Evolutionary conservation across 2,797 vertebrate genomes (phyloP), one percentile per base, ranked within the genome.

Genomic region (Melanotaenia parkinsoni): DNA sequence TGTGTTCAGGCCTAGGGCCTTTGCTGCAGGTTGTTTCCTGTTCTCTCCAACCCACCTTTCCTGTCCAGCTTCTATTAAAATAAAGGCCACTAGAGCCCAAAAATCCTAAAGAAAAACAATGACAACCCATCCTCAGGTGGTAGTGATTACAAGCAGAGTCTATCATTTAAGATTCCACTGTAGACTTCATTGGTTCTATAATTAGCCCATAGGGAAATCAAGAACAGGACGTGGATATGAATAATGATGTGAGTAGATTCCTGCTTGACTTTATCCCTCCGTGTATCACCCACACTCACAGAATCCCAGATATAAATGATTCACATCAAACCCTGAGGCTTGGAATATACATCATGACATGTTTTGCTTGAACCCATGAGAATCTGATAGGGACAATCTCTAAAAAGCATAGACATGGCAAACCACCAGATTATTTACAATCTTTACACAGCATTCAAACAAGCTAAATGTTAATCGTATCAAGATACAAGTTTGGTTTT

Each of bases 171-270:
- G 73, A 67, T 70, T 37, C 72, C 75, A 82, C 82, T 89, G 72
- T 85, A 80, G 77, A 72, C 69, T 45, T 70, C 51, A 71, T 70
- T 71, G 69, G 64, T 37, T 61, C 64, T 67, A 30, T 86, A 90
- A 87, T 86, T 87, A 87, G 69, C 65, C 83, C 58, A 57, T 54
- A 37, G 80, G 82, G 85, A 89, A 83, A 85, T 85, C 78, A 83
- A 45, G 71, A 69, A 37, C 37, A 62, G 56, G 57, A 70, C 73
- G 63, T 67, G 67, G 69, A 72, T 38, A 8, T 62, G 74, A 79
- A 73, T 54, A 81, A 82, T 75, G 62, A 58, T 74, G 63, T 62
- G 63, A 73, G 60, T 75, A 76, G 74, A 76, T 67, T 80, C 72
- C 69, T 68, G 50, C 54, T 73, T 67, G 51, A 73, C 70, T 75